A percentile compares a stretch with the other conserved stretches of the same genome.
Evolutionary conservation across 2,113 vertebrate species (phyloP).

Genomic region (Apteryx mantelli): DNA sequence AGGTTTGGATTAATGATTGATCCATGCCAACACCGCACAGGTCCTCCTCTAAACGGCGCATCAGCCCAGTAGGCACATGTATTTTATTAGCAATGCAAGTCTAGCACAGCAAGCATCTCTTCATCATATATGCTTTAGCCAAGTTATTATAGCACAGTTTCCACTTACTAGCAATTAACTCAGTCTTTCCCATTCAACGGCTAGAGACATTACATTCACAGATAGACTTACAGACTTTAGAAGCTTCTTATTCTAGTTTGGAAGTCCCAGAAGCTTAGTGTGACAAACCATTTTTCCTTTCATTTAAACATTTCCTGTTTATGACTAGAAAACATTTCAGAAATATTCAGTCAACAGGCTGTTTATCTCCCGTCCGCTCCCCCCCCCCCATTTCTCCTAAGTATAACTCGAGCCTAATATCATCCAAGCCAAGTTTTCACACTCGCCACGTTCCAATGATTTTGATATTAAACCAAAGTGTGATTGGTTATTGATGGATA

Average conservation of each 20-base stretch:
- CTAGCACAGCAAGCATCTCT: not conserved
- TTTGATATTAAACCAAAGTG: not conserved
- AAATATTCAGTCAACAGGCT: not conserved
- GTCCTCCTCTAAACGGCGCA: not conserved
- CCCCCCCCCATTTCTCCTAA: not conserved
- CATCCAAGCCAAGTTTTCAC: not conserved
- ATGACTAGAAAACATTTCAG: not conserved
- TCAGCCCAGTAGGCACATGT: not conserved
- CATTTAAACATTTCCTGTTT: not conserved
- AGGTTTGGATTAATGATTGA: not conserved
- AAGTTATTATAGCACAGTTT: conserved; percentile 25
- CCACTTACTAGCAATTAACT: conserved; percentile 23
- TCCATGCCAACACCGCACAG: fast-evolving
- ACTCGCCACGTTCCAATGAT: not conserved
- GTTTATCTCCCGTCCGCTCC: not conserved
- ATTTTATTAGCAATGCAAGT: not conserved
- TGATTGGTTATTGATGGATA: not conserved
- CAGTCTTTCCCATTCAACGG: not conserved
- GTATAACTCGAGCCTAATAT: not conserved
- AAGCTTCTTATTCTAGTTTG: not conserved
- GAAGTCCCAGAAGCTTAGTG: not conserved
- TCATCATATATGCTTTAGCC: not conserved
- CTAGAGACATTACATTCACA: not conserved
- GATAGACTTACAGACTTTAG: not conserved
- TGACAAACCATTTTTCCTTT: not conserved